Conservation (phyloP, 1,140 invertebrate genomes). For the Spodoptera frugiperda region DNA sequence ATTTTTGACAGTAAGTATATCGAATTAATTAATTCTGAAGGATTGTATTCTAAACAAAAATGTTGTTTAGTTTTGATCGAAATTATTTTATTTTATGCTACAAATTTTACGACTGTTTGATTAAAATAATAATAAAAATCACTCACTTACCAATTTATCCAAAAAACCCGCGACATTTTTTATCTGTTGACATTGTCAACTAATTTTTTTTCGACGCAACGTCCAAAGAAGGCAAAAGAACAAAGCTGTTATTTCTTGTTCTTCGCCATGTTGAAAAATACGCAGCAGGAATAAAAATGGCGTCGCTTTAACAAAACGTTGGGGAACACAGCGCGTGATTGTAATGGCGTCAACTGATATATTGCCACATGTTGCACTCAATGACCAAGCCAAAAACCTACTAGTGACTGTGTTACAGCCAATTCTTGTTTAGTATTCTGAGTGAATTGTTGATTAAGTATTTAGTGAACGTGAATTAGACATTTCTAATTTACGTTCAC, state of each 20-base stretch:
- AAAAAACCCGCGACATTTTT: not conserved
- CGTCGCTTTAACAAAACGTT: constrained; percentile 23
- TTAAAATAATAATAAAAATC: not conserved
- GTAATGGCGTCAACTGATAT: constrained; percentile 35
- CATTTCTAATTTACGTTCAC: no score
- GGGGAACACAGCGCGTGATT: constrained; percentile 23
- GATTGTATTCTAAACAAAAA: no score
- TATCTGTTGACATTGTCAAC: not conserved
- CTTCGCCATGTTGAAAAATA: constrained; percentile 1
- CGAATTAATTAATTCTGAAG: no score
- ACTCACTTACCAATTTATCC: not conserved
- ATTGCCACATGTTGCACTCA: constrained; percentile 33
- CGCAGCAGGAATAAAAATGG: constrained; percentile 16
- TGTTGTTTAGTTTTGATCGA: no score
- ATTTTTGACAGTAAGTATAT: not conserved
- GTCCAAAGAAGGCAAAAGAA: not conserved
- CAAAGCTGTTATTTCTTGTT: not conserved
- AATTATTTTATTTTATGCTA: no score
- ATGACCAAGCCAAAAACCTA: constrained; percentile 12
- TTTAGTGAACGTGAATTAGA: no score
- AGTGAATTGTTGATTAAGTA: no score
- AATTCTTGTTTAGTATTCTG: not conserved
- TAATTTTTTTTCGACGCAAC: not conserved
- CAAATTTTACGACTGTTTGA: no score
- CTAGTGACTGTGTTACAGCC: constrained; percentile 1